Percentiles rank a stretch among this genome's conserved stretches.
Evolutionary conservation across 2,888 invertebrate genomes (phyloP).

Genomic region (Drosophila robusta): DNA sequence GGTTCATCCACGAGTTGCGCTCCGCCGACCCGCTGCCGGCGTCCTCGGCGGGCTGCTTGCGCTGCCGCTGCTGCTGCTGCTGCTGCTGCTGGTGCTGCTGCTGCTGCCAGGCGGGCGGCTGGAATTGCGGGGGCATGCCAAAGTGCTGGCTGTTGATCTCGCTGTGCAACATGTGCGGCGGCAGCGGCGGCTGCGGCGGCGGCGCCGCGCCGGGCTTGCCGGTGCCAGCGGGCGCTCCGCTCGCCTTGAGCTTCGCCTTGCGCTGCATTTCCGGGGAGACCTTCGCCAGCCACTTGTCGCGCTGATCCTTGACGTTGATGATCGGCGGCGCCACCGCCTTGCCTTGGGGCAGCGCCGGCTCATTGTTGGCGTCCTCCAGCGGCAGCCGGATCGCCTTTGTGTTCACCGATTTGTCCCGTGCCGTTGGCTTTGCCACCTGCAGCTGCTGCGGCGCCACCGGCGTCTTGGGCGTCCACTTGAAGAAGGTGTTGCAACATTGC

Average conservation of each 20-base stretch:
- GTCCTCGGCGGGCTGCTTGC: not conserved
- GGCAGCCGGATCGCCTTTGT: not conserved
- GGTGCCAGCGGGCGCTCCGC: not conserved
- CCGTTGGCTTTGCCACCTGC: slow-evolving; percentile 14
- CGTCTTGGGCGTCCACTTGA: slow-evolving; percentile 49
- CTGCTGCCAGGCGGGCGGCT: slow-evolving; percentile 3
- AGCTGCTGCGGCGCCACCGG: not conserved
- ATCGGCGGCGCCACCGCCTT: slow-evolving; percentile 7
- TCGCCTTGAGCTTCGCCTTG: slow-evolving; percentile 23
- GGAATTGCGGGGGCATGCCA: slow-evolving; percentile 22
- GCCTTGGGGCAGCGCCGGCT: not conserved
- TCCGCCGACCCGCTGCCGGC: slow-evolving; percentile 25
- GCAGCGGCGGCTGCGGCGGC: too few species aligned
- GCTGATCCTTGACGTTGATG: slow-evolving; percentile 51
- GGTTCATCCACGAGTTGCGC: slow-evolving; percentile 63
- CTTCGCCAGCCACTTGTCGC: slow-evolving; percentile 73
- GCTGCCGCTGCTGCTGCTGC: not conserved
- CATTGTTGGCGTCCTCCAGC: not conserved
- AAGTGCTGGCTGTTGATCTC: not conserved
- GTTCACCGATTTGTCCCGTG: slow-evolving; percentile 14
- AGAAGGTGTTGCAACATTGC: slow-evolving; percentile 40
- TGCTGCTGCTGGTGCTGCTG: not conserved
- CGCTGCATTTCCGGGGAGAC: slow-evolving; percentile 49
- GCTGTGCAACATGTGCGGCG: not conserved
- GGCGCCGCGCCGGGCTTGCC: not conserved